Conservation (phyloP, 2,113 vertebrate genomes). For the Ursus arctos region DNA sequence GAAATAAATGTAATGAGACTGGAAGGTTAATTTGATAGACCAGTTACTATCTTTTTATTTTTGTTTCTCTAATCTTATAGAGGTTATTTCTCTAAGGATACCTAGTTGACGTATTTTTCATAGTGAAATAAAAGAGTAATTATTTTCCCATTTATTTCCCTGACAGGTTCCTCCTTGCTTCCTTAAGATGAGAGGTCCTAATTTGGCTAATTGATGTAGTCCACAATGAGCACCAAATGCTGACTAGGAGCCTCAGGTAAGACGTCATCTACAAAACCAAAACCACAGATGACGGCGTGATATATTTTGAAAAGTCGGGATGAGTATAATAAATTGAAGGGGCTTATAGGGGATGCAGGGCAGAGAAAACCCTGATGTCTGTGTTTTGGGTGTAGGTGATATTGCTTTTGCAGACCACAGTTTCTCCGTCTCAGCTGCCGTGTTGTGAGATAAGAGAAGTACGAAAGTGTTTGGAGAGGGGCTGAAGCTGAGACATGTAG, state of each 20-base stretch:
- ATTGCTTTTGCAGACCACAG: neutral
- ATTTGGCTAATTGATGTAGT: conserved; percentile 39
- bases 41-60: conserved; percentile 19
- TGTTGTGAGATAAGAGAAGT: conserved; percentile 42
- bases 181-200: conserved; percentile 1
- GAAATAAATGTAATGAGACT: conserved; percentile 23
- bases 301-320: neutral
- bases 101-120: neutral
- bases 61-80: conserved; percentile 20
- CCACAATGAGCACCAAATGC: neutral
- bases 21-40: neutral
- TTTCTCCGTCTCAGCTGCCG: neutral
- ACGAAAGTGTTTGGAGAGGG: neutral
- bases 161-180: conserved; percentile 55
- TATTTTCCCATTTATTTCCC: conserved; percentile 52
- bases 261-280: neutral
- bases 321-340: conserved; percentile 11
- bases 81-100: conserved; percentile 36
- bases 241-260: neutral
- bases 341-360: neutral
- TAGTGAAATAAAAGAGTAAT: neutral
- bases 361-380: neutral
- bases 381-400: conserved; percentile 28
- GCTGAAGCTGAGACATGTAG: conserved; percentile 42
- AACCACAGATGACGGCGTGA: neutral